These are phyloP conservation scores for Smutsia gigantea DNA, from an alignment of 2,797 vertebrate species.

Conservation along the genomic window DNA sequence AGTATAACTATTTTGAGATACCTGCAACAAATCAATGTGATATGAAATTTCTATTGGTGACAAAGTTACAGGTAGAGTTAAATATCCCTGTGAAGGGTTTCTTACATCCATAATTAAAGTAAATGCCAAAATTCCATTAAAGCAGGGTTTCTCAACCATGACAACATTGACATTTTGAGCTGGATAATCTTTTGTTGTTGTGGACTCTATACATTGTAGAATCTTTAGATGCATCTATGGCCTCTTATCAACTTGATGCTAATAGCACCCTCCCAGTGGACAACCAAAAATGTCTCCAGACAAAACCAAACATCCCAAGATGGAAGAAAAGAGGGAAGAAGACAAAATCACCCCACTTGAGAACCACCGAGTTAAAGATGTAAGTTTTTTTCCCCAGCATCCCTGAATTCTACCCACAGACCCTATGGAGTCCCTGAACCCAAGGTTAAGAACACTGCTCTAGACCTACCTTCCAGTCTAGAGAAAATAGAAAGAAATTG, in stretches of 20 bases:
- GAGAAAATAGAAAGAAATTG: neutral
- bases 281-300: neutral
- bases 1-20: conserved; percentile 1
- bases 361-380: neutral
- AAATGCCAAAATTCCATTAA: conserved; percentile 31
- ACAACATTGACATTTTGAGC: neutral
- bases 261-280: neutral
- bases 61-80: conserved; percentile 9
- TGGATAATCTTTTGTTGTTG: neutral
- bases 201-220: neutral
- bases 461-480: neutral
- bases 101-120: conserved; percentile 23
- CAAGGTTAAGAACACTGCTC: neutral
- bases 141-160: neutral
- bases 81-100: neutral
- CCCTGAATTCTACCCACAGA: conserved; percentile 9
- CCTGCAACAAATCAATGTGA: neutral
- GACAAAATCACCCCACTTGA: neutral
- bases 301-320: neutral
- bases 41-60: conserved; percentile 8
- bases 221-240: neutral
- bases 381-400: neutral
- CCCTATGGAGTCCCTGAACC: neutral
- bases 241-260: neutral
- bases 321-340: neutral